These are phyloP conservation scores for Trimorus sp. DNA, from an alignment of 2,888 invertebrate genomes.

Conservation along the genomic window DNA sequence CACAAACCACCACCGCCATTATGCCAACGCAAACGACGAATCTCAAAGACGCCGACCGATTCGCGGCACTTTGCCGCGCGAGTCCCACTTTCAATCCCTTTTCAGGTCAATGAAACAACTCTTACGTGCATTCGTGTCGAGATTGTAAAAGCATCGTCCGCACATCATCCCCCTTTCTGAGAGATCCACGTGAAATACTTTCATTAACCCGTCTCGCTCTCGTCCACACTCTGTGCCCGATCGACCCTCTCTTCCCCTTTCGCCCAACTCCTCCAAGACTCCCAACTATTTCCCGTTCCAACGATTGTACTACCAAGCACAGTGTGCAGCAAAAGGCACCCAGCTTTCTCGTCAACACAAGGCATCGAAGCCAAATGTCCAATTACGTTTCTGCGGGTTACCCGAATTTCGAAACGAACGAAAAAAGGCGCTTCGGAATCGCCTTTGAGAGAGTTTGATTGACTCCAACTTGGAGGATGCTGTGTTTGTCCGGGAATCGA, in stretches of 20 bases:
- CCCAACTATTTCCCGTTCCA: conserved; percentile 67
- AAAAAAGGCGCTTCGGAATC: too few relatives aligned
- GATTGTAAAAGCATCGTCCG: conserved; percentile 66
- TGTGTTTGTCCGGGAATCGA: too few relatives aligned
- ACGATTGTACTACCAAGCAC: conserved; percentile 74
- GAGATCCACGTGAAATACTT: conserved; percentile 70
- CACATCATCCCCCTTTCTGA: conserved; percentile 66
- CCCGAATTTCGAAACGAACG: too few relatives aligned
- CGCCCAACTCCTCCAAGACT: conserved; percentile 58
- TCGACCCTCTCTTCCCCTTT: conserved; percentile 60
- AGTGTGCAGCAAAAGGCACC: conserved; percentile 77
- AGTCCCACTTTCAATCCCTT: conserved; percentile 51
- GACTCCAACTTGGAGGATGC: too few relatives aligned
- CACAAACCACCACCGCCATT: too few relatives aligned
- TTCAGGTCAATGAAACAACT: conserved; percentile 75
- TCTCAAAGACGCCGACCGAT: conserved; percentile 17
- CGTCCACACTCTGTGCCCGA: conserved; percentile 9
- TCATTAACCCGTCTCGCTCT: conserved; percentile 57
- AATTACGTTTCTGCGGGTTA: conserved; percentile 11
- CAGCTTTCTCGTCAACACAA: conserved; percentile 65
- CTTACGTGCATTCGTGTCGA: conserved; percentile 70
- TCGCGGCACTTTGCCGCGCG: conserved; percentile 17
- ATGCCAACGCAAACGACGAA: not conserved
- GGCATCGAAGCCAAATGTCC: conserved; percentile 58
- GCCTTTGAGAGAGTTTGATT: too few relatives aligned